These are phyloP conservation scores for Crocidura indochinensis DNA, from an alignment of 2,797 vertebrate genomes.

Conservation along the genomic window DNA sequence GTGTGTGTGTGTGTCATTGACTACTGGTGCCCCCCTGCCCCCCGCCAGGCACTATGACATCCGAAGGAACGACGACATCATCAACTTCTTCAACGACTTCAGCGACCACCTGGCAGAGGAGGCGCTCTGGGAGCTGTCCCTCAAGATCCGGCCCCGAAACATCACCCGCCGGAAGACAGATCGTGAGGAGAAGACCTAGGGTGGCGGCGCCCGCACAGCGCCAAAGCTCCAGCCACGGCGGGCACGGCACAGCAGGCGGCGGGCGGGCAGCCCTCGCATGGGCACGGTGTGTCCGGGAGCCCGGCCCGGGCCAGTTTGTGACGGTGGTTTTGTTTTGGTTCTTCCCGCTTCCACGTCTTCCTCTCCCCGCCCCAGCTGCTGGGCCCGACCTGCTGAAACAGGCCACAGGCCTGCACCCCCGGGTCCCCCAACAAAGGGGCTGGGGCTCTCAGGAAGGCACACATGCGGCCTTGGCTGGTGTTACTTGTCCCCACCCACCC, in stretches of 20 bases:
- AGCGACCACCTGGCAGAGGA: slow-evolving; percentile 99
- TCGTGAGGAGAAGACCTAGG: slow-evolving; percentile 98
- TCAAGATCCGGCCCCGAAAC: slow-evolving; percentile 99
- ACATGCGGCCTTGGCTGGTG: too few relatives aligned
- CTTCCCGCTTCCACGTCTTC: slow-evolving; percentile 1
- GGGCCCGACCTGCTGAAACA: too few relatives aligned
- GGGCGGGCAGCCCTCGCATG: too few relatives aligned
- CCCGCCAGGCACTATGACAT: slow-evolving; percentile 96
- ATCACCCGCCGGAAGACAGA: slow-evolving; percentile 96
- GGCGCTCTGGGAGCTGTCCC: slow-evolving; percentile 99
- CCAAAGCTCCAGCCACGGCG: too few relatives aligned
- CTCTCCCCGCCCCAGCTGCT: neutral
- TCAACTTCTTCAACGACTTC: slow-evolving; percentile 99
- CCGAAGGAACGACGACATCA: slow-evolving; percentile 97
- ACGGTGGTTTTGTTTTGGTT: neutral
- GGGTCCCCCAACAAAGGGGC: too few relatives aligned
- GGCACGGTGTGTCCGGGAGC: neutral
- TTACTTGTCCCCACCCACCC: too few relatives aligned
- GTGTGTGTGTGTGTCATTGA: neutral
- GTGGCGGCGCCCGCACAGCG: neutral
- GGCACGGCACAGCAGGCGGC: too few relatives aligned
- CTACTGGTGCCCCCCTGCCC: neutral
- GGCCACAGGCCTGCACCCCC: too few relatives aligned
- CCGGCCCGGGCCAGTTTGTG: neutral
- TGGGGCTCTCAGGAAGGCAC: too few relatives aligned